Evolutionary conservation across 1,140 invertebrate genomes (phyloP).

Genomic region (Drosophila auraria): DNA sequence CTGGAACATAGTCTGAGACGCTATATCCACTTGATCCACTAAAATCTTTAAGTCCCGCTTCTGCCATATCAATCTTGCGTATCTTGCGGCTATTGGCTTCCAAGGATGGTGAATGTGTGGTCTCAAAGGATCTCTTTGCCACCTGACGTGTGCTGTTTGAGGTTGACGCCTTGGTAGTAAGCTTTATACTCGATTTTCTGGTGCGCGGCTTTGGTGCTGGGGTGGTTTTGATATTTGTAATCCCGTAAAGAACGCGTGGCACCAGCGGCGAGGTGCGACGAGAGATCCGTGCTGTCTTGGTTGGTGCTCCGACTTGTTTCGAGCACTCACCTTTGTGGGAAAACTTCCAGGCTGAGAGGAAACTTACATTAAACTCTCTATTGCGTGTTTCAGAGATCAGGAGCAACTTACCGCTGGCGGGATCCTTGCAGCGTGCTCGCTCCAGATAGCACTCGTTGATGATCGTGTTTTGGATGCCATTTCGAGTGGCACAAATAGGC

Average conservation of each 20-base stretch:
- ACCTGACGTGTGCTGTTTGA: not conserved
- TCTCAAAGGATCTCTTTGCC: slow-evolving; percentile 1
- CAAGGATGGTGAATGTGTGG: slow-evolving; percentile 21
- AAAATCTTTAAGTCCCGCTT: not conserved
- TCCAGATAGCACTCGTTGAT: slow-evolving; percentile 76
- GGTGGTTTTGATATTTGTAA: not conserved
- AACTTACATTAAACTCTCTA: not conserved
- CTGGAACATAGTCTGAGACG: not conserved
- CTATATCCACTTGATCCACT: not conserved
- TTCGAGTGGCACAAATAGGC: slow-evolving; percentile 69
- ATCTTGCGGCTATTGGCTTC: slow-evolving; percentile 67
- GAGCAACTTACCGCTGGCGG: slow-evolving; percentile 49
- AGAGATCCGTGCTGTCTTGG: not conserved
- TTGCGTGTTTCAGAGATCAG: no score
- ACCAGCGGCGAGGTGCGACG: slow-evolving; percentile 3
- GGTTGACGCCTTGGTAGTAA: not conserved
- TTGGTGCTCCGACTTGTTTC: not conserved
- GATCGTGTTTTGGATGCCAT: slow-evolving; percentile 71
- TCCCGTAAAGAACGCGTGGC: slow-evolving; percentile 36
- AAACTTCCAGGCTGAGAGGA: slow-evolving; percentile 53
- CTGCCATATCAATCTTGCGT: slow-evolving; percentile 51
- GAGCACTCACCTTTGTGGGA: slow-evolving; percentile 55
- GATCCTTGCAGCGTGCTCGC: slow-evolving; percentile 70
- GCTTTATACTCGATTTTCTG: not conserved
- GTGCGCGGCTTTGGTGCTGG: not conserved